Percentiles rank a stretch among this genome's conserved stretches.
These are phyloP conservation scores for Dastarcus helophoroides DNA, from an alignment of 2,888 invertebrate species.

Conservation along the genomic window DNA sequence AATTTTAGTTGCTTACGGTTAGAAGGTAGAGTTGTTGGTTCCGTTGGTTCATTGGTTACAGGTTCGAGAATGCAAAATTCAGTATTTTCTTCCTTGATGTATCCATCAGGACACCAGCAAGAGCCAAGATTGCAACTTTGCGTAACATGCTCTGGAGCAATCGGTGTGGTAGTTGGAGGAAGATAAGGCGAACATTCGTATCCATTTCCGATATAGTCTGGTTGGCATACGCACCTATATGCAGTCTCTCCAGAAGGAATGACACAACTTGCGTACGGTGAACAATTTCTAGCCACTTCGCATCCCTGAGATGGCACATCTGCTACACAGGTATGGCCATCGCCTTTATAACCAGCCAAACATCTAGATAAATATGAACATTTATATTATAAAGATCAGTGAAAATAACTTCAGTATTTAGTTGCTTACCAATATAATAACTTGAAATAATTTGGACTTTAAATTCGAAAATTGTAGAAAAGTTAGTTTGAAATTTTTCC, in stretches of 20 bases:
- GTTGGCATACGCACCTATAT: constrained; percentile 40
- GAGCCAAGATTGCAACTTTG: constrained; percentile 35
- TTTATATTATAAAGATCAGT: no score
- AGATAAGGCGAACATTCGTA: constrained; percentile 34
- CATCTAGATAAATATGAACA: constrained; percentile 10
- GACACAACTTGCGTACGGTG: constrained; percentile 41
- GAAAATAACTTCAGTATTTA: no score
- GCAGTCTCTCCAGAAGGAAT: constrained; percentile 26
- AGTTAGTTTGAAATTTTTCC: no score
- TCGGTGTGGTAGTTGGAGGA: constrained; percentile 19
- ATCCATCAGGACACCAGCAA: constrained; percentile 52
- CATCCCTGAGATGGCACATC: constrained; percentile 36
- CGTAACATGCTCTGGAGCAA: constrained; percentile 14
- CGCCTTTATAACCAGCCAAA: constrained; percentile 52
- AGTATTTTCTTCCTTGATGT: constrained; percentile 27
- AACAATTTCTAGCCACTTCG: constrained; percentile 46
- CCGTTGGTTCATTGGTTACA: constrained; percentile 12
- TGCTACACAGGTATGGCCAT: constrained; percentile 46
- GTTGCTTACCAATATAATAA: no score
- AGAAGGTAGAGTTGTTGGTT: constrained; percentile 12
- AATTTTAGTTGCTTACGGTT: constrained; percentile 9
- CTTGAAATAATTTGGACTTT: no score
- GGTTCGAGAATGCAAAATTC: no score
- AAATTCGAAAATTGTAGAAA: no score
- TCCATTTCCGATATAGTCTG: constrained; percentile 42